phyloP scores from a whole-genome alignment of 2,113 vertebrate species.

The Gnathonemus longibarbis region DNA sequence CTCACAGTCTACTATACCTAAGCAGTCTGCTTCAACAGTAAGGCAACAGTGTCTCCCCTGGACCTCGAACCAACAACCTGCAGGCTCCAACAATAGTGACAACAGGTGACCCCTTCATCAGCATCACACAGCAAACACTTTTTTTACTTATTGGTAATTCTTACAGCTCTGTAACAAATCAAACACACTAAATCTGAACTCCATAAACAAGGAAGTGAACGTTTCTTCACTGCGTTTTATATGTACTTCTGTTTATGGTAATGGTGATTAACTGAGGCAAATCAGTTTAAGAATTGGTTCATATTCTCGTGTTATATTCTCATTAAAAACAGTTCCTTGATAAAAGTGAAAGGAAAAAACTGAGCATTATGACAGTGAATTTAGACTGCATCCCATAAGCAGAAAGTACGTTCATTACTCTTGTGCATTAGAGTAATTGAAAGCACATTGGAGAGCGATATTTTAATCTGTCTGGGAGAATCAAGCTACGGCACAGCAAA shows the following conservation, averaged over 20 bases:
- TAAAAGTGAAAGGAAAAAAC: background rate
- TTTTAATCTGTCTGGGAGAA: background rate
- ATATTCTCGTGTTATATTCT: background rate
- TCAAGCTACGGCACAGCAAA: background rate
- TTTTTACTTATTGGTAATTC: background rate
- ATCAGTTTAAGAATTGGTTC: background rate
- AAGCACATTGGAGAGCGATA: background rate
- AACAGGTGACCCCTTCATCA: background rate
- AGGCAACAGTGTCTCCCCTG: background rate
- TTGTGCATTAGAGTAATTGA: constrained; percentile 8
- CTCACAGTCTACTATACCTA: background rate
- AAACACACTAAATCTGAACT: background rate
- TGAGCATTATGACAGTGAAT: background rate
- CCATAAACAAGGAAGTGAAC: background rate
- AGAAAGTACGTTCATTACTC: background rate
- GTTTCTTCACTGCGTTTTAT: background rate
- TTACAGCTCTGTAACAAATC: background rate
- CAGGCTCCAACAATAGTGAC: background rate
- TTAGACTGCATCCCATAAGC: background rate
- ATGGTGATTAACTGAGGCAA: background rate
- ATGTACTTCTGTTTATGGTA: background rate
- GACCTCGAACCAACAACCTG: background rate
- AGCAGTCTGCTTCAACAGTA: background rate
- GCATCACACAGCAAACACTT: background rate
- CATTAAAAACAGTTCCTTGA: background rate